Conservation (phyloP, 2,113 vertebrate species). For the Antigone vipio region DNA sequence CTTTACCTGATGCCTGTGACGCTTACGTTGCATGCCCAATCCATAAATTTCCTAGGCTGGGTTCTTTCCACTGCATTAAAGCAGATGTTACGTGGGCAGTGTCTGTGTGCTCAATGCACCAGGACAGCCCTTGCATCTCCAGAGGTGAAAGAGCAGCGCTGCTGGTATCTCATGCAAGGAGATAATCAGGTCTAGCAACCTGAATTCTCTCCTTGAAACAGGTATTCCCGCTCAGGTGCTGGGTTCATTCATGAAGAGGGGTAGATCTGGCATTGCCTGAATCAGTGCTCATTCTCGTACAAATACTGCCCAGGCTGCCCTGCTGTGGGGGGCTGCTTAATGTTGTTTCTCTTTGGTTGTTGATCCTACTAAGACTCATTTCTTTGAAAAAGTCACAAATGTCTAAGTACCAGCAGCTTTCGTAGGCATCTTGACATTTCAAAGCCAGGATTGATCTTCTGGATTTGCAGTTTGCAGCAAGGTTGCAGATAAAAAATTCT, state of each 20-base stretch:
- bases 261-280: background rate
- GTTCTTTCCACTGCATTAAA: background rate
- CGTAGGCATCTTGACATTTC: background rate
- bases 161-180: background rate
- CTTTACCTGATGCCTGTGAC: background rate
- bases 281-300: background rate
- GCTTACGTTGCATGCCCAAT: background rate
- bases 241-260: background rate
- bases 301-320: background rate
- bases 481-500: background rate
- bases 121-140: background rate
- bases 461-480: background rate
- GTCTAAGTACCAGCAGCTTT: background rate
- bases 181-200: background rate
- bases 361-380: background rate
- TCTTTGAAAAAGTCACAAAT: background rate
- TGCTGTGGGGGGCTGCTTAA: background rate
- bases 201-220: background rate
- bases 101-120: rapidly evolving
- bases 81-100: rapidly evolving
- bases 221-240: background rate
- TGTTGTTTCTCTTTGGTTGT: background rate
- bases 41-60: background rate
- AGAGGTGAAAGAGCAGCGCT: background rate
- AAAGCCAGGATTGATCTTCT: background rate